Conservation (phyloP, 1,140 invertebrate species). For the Chlorops oryzae region DNA sequence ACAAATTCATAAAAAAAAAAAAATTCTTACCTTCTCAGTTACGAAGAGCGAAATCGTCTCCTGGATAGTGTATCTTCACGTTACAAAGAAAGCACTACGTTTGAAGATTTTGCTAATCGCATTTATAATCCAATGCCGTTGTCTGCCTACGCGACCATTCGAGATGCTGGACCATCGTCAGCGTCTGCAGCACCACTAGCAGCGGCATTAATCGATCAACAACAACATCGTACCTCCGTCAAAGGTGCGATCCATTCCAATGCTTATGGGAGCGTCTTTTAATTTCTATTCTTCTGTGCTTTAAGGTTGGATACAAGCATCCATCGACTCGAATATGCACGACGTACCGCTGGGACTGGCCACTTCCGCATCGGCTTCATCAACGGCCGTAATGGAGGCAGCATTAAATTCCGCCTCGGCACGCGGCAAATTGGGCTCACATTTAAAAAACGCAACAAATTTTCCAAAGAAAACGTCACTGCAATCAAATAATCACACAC, state of each 20-base stretch:
- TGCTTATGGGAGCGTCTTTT: not conserved
- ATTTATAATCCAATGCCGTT: conserved; percentile 73
- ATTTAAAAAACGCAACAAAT: conserved; percentile 47
- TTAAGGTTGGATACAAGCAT: conserved; percentile 43
- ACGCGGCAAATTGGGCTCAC: conserved; percentile 49
- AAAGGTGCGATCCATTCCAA: conserved; percentile 24
- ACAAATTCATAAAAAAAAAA: not conserved
- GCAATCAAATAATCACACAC: conserved; percentile 37
- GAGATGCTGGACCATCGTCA: conserved; percentile 31
- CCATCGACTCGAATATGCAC: conserved; percentile 32
- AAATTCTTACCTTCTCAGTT: no score
- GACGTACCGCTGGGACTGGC: conserved; percentile 28
- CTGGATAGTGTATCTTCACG: conserved; percentile 83
- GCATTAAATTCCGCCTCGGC: conserved; percentile 42
- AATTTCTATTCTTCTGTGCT: not conserved
- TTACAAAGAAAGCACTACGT: conserved; percentile 82
- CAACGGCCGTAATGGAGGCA: conserved; percentile 40
- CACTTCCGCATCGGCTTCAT: conserved; percentile 36
- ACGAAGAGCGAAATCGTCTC: conserved; percentile 81
- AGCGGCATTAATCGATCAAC: conserved; percentile 52
- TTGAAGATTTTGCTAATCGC: conserved; percentile 84
- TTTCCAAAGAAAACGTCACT: conserved; percentile 44
- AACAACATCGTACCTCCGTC: conserved; percentile 44
- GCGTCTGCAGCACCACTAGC: conserved; percentile 47
- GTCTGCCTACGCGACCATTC: conserved; percentile 24